Evolutionary conservation across 2,888 invertebrate genomes (phyloP).

Genomic region (Philhelius pedissequus): DNA sequence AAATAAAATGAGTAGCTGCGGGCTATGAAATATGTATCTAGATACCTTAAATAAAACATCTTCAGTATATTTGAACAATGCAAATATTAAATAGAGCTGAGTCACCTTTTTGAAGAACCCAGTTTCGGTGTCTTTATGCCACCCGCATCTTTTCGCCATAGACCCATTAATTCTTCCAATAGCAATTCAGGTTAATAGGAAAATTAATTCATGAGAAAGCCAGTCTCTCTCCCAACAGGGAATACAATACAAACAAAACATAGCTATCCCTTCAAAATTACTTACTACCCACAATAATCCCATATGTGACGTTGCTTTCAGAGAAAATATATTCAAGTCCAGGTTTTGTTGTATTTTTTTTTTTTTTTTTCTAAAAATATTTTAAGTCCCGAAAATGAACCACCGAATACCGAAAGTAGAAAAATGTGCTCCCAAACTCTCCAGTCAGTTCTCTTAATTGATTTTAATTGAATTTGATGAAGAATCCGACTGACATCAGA

Average conservation of each 20-base stretch:
- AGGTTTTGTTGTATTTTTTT: slow-evolving; percentile 26
- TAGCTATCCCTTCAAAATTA: slow-evolving; percentile 16
- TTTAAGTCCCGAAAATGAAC: slow-evolving; percentile 15
- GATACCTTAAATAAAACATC: background rate
- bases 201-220: slow-evolving; percentile 40
- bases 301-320: background rate
- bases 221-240: background rate
- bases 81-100: background rate
- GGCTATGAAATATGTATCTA: background rate
- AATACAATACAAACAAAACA: too few species aligned
- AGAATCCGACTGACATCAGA: slow-evolving; percentile 43
- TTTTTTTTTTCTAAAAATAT: slow-evolving; percentile 30
- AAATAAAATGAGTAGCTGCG: too few species aligned
- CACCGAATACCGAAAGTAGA: too few species aligned
- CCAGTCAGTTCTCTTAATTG: slow-evolving; percentile 57
- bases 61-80: background rate
- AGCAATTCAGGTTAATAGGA: slow-evolving; percentile 55
- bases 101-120: background rate
- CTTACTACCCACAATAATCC: slow-evolving; percentile 5
- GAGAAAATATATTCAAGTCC: slow-evolving; percentile 10
- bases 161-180: slow-evolving; percentile 2
- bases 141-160: slow-evolving; percentile 27
- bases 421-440: slow-evolving; percentile 56
- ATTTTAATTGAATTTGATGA: slow-evolving; percentile 68
- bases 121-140: background rate